These are phyloP conservation scores for Melinaea menophilus DNA, from an alignment of 2,888 invertebrate species.

Conservation along the genomic window DNA sequence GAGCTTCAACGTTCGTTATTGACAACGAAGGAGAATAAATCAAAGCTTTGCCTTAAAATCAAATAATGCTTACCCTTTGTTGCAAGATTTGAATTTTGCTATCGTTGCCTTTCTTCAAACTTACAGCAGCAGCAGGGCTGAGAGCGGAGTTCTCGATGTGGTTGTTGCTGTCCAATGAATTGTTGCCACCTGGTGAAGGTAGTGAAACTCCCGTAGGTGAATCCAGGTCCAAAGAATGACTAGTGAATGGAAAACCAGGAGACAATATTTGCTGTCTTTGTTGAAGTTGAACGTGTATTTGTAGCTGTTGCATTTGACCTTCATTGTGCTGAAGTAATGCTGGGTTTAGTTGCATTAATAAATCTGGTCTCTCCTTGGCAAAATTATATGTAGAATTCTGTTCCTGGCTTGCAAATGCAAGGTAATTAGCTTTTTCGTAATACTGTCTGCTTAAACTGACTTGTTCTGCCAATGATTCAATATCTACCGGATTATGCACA, in stretches of 20 bases:
- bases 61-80: constrained; percentile 89
- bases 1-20: constrained; percentile 58
- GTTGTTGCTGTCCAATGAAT: constrained; percentile 81
- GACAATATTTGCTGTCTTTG: constrained; percentile 80
- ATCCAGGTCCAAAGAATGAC: constrained; percentile 84
- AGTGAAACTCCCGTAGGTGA: constrained; percentile 87
- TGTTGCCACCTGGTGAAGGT: constrained; percentile 87
- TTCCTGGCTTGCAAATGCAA: constrained; percentile 70
- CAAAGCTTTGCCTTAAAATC: constrained; percentile 79
- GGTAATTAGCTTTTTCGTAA: constrained; percentile 73
- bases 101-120: constrained; percentile 81
- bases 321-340: constrained; percentile 75
- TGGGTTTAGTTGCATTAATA: constrained; percentile 78
- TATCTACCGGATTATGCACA: constrained; percentile 80
- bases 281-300: constrained; percentile 84
- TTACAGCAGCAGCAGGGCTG: constrained; percentile 83
- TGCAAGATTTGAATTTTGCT: constrained; percentile 84
- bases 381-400: constrained; percentile 78
- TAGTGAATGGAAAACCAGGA: constrained; percentile 80
- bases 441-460: constrained; percentile 79
- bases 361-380: constrained; percentile 79
- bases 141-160: constrained; percentile 79
- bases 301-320: constrained; percentile 81
- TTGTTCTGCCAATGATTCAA: constrained; percentile 88
- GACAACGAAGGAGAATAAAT: constrained; percentile 59